These are phyloP conservation scores for Lithobius niger DNA, from an alignment of 1,140 invertebrate genomes.

Conservation along the genomic window DNA sequence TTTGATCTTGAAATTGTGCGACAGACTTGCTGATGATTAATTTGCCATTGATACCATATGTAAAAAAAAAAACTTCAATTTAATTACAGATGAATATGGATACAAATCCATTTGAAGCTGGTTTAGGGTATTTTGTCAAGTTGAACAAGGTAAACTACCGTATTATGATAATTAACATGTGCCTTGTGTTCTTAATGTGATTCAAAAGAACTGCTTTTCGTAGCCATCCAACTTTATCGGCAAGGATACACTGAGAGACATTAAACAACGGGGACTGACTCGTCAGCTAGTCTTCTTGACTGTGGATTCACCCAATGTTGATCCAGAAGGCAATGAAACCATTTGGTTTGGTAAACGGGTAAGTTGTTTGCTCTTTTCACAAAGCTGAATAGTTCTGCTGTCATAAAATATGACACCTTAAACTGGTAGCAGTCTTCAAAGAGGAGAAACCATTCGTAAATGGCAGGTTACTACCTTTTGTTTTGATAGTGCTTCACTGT, in stretches of 20 bases:
- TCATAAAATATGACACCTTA: neutral
- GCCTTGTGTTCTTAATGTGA: no score
- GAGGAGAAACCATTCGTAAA: neutral
- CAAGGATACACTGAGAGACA: slow-evolving; percentile 21
- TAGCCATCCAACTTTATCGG: slow-evolving; percentile 26
- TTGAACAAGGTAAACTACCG: slow-evolving; percentile 29
- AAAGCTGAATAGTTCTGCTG: neutral
- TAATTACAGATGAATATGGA: slow-evolving; percentile 30
- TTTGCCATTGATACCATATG: neutral
- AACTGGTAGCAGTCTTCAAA: neutral
- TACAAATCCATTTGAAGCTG: slow-evolving; percentile 30
- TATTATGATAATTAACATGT: no score
- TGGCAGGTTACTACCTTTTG: neutral
- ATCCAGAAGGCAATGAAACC: slow-evolving; percentile 23
- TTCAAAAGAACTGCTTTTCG: neutral
- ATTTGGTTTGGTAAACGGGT: slow-evolving; percentile 19
- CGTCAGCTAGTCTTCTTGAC: slow-evolving; percentile 22
- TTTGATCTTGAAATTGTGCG: no score
- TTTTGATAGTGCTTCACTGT: neutral
- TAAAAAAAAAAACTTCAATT: neutral
- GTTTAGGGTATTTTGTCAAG: slow-evolving; percentile 26
- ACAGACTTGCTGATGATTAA: no score
- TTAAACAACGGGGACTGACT: slow-evolving; percentile 19
- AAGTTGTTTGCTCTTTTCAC: neutral
- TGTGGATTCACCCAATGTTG: slow-evolving; percentile 25